Evolutionary conservation across 2,113 vertebrate species (phyloP).

Genomic region (Caracal caracal): DNA sequence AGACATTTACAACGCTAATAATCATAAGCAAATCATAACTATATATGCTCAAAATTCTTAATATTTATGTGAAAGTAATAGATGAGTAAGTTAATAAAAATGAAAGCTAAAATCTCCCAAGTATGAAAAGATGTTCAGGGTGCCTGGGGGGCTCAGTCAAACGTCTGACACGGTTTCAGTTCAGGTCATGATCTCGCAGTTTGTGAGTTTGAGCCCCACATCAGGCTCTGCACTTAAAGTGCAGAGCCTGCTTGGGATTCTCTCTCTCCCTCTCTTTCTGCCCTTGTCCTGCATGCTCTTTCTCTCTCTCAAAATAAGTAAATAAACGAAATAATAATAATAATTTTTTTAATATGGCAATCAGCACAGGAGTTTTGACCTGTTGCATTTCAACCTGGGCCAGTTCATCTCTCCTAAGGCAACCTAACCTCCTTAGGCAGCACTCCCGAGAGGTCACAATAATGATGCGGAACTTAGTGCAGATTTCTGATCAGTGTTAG

Average conservation of each 20-base stretch:
- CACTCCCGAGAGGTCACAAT: not conserved
- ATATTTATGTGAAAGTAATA: not conserved
- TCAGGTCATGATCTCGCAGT: too few relatives aligned
- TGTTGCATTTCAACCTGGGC: not conserved
- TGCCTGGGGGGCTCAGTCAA: too few relatives aligned
- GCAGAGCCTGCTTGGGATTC: too few relatives aligned
- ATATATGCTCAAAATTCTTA: not conserved
- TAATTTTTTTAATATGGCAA: not conserved
- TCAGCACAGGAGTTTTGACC: not conserved
- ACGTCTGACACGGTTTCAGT: too few relatives aligned
- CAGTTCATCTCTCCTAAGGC: not conserved
- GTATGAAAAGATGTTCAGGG: not conserved
- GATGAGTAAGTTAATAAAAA: not conserved
- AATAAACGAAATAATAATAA: not conserved
- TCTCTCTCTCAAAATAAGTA: too few relatives aligned
- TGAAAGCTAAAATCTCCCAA: not conserved
- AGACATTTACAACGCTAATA: not conserved
- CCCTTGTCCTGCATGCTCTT: too few relatives aligned
- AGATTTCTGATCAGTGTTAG: not conserved
- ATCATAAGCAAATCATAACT: not conserved
- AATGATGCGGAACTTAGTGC: not conserved
- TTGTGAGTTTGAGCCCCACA: too few relatives aligned
- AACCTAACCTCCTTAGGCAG: not conserved
- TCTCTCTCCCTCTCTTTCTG: too few relatives aligned
- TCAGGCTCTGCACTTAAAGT: too few relatives aligned